These are phyloP conservation scores for Eospalax fontanierii DNA, from an alignment of 2,797 vertebrate species.

Conservation along the genomic window DNA sequence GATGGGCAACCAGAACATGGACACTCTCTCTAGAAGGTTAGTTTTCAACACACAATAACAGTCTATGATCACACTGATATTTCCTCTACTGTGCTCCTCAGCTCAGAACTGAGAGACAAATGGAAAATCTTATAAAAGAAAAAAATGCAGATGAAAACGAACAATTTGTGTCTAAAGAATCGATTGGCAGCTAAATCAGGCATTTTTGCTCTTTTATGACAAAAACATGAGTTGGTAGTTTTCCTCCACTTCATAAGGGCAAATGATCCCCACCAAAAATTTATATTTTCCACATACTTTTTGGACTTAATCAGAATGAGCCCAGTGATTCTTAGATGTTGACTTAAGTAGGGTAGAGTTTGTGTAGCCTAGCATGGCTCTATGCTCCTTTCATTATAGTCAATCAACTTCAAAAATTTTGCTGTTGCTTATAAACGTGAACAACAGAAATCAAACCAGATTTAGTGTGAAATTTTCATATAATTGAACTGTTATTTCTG, in stretches of 20 bases:
- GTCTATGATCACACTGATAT: background rate
- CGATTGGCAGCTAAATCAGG: background rate
- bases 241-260: background rate
- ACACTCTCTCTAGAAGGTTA: background rate
- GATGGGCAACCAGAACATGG: background rate
- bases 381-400: background rate
- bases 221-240: background rate
- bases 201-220: background rate
- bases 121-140: background rate
- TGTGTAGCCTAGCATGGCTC: background rate
- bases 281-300: background rate
- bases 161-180: background rate
- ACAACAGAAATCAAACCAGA: conserved; percentile 7
- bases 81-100: background rate
- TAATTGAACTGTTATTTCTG: background rate
- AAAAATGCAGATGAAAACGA: conserved; percentile 19
- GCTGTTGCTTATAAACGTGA: background rate
- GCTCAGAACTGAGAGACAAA: background rate
- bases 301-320: conserved; percentile 3
- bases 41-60: background rate
- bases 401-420: background rate
- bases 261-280: background rate
- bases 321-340: background rate
- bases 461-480: background rate
- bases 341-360: background rate